phyloP scores from a whole-genome alignment of 2,113 vertebrate species.

The Ochotona princeps region DNA sequence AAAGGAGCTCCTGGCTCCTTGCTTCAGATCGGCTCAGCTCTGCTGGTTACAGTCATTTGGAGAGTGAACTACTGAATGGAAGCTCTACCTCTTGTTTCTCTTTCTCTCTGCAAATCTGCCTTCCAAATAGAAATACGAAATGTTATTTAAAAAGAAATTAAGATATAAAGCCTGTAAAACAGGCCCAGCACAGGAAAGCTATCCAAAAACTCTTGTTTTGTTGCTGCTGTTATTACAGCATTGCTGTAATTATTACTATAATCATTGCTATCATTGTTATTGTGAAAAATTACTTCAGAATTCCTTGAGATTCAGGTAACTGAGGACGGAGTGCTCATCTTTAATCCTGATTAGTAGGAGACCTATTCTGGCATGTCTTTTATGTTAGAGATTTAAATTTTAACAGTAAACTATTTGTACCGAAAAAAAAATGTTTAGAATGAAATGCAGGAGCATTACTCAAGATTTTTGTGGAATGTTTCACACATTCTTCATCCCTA shows the following conservation, averaged over 20 bases:
- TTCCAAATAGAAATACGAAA: too few relatives aligned
- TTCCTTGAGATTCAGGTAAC: neutral
- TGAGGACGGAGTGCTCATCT: neutral
- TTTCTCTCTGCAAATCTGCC: too few relatives aligned
- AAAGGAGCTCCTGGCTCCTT: too few relatives aligned
- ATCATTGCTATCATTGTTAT: neutral
- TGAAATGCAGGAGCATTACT: neutral
- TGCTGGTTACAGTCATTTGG: too few relatives aligned
- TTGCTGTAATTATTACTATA: neutral
- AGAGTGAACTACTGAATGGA: too few relatives aligned
- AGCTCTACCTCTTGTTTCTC: too few relatives aligned
- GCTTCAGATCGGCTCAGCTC: too few relatives aligned
- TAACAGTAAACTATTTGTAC: neutral
- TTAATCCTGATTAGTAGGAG: conserved; percentile 27
- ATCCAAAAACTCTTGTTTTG: neutral
- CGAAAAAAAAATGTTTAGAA: neutral
- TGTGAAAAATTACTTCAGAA: neutral
- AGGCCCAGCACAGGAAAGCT: neutral
- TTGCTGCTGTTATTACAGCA: neutral
- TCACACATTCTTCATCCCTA: conserved; percentile 44
- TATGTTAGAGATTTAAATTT: neutral
- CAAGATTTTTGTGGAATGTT: neutral
- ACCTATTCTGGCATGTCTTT: neutral
- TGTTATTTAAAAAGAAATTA: neutral
- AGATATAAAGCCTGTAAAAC: neutral